These are phyloP conservation scores for Platysternon megacephalum DNA, from an alignment of 2,113 vertebrate genomes.

Conservation along the genomic window DNA sequence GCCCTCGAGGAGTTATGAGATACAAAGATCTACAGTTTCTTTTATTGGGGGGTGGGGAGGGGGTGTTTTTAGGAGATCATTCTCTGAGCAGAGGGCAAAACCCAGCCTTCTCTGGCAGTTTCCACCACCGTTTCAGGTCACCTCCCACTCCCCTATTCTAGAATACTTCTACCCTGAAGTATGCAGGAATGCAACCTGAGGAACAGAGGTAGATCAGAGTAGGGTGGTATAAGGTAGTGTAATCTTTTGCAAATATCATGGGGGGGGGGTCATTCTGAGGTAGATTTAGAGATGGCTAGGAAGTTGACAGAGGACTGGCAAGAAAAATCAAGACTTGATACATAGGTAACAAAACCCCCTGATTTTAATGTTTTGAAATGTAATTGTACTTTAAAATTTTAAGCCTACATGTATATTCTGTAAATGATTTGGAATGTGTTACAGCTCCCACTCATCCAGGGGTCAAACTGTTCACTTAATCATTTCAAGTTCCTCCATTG, in stretches of 20 bases:
- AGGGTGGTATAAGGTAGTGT: background rate
- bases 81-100: background rate
- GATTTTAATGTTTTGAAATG: background rate
- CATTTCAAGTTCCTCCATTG: background rate
- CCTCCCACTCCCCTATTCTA: background rate
- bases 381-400: background rate
- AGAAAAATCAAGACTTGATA: background rate
- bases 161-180: background rate
- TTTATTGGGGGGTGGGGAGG: background rate
- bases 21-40: too few species aligned
- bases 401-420: background rate
- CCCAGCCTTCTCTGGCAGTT: background rate
- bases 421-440: background rate
- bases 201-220: background rate
- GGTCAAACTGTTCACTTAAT: background rate
- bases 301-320: background rate
- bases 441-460: slow-evolving; percentile 14
- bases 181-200: background rate
- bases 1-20: too few species aligned
- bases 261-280: background rate
- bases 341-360: background rate
- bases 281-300: background rate
- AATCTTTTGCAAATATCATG: background rate
- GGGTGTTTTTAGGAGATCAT: slow-evolving; percentile 25
- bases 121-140: background rate